Evolutionary conservation across 2,888 invertebrate genomes (phyloP).

Genomic region (Lasioglossum vierecki): DNA sequence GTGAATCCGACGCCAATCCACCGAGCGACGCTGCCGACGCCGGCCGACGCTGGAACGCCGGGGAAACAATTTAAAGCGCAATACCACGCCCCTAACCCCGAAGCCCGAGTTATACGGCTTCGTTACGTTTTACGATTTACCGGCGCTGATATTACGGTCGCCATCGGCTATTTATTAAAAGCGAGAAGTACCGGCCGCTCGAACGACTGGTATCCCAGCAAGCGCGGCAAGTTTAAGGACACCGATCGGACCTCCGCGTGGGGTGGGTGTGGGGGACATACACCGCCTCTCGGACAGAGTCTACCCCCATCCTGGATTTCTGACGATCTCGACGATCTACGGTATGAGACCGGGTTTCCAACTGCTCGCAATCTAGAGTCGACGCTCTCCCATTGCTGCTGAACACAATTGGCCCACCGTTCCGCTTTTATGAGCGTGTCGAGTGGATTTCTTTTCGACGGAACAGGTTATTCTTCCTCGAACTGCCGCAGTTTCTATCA

Average conservation of each 20-base stretch:
- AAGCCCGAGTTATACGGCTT: constrained; percentile 50
- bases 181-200: constrained; percentile 31
- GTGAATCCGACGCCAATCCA: constrained; percentile 7
- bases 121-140: constrained; percentile 60
- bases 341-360: background rate
- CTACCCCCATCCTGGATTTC: background rate
- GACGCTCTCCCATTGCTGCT: background rate
- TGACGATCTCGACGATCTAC: background rate
- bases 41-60: constrained; percentile 23
- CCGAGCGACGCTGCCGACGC: background rate
- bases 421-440: background rate
- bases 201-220: background rate
- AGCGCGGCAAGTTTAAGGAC: constrained; percentile 8
- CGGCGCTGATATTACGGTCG: constrained; percentile 51
- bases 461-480: background rate
- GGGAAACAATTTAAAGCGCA: constrained; percentile 53
- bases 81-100: constrained; percentile 26
- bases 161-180: constrained; percentile 61
- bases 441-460: background rate
- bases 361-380: background rate
- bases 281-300: background rate
- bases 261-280: too few species aligned
- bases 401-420: background rate
- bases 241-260: background rate
- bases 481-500: background rate